Evolutionary conservation across 2,888 invertebrate genomes (phyloP), one percentile per base, ranked within the genome.

Genomic region (Aspidiotus rigidus): DNA sequence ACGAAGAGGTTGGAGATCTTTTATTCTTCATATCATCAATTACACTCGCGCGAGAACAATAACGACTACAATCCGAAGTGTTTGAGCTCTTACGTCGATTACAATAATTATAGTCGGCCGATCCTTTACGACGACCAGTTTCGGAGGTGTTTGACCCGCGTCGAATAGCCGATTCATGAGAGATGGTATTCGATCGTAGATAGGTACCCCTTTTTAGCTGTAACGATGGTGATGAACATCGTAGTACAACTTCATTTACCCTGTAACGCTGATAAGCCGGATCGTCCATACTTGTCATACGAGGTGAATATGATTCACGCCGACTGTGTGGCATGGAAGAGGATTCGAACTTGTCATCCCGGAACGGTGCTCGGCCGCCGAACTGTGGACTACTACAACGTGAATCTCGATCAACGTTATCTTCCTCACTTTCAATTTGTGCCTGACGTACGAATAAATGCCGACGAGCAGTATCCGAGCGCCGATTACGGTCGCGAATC

Each of bases 361-460:
- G 41, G 40, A 15, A 15, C 13, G n/a, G 44, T 42, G 7, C 40
- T 11, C 13, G 13, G 62, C 16, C 16, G 15, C 60, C 61, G 56
- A 69, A 69, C 9, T 61, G 69, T 17, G 69, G 69, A 55, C 62
- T 69, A n/a, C 69, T 39, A 44, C 62, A 41, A n/a, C 62, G 39
- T 1, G 62, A 62, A 9, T 62, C 69, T 8, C 44, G 10, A 16
- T 69, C 69, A 2, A 60, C 54, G 17, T n/a, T 44, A 13, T 69
- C 77, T 67, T 83, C 83, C 67, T 86, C 83, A 56, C 86, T 84
- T 73, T 89, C 88, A 72, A 86, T 85, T 49, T 87, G 86, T 73
- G 86, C 85, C 76, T 92, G 92, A 8, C 91, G 79, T 9, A 86
- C 82, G 57, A 92, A 81, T 62, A 89, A 85, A 75, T 89, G 88